Conservation (phyloP, 30 jellyfish, hydroid and myxozoan species). For the Aurelia sp. region DNA sequence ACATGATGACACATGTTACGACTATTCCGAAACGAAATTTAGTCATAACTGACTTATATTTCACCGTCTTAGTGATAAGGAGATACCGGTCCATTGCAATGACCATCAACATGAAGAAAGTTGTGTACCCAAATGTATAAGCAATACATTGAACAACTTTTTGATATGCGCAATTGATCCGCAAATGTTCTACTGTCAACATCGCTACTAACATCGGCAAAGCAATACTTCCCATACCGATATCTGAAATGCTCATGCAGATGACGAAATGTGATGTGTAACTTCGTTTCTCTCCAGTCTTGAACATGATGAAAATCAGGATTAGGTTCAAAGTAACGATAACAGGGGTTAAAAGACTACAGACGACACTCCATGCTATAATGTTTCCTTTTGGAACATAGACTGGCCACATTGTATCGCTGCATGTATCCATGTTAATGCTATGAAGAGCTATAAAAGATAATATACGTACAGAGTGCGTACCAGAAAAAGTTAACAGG, state of each 20-base stretch:
- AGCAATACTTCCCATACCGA: conserved; percentile 54
- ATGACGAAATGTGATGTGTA: conserved; percentile 54
- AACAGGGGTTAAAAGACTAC: conserved; percentile 50
- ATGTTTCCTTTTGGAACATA: conserved; percentile 44
- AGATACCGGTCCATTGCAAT: conserved; percentile 69
- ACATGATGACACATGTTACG: conserved; percentile 9
- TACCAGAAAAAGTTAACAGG: too few relatives aligned
- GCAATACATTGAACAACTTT: conserved; percentile 50
- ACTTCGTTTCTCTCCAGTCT: conserved; percentile 45
- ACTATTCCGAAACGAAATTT: conserved; percentile 33
- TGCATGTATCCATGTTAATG: conserved; percentile 24
- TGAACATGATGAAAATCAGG: conserved; percentile 43
- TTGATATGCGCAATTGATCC: conserved; percentile 42
- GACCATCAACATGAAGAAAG: conserved; percentile 58
- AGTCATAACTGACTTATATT: conserved; percentile 46
- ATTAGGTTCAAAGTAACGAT: conserved; percentile 28
- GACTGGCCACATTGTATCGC: conserved; percentile 66
- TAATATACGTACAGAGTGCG: not conserved
- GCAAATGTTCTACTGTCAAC: conserved; percentile 35
- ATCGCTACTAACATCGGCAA: conserved; percentile 47
- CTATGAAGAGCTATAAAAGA: too few relatives aligned
- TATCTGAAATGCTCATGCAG: conserved; percentile 65
- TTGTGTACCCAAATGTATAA: conserved; percentile 50
- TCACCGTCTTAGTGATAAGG: conserved; percentile 36
- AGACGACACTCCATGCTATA: conserved; percentile 41